Conservation (phyloP, 2,888 invertebrate genomes). For the Agrochola circellaris region DNA sequence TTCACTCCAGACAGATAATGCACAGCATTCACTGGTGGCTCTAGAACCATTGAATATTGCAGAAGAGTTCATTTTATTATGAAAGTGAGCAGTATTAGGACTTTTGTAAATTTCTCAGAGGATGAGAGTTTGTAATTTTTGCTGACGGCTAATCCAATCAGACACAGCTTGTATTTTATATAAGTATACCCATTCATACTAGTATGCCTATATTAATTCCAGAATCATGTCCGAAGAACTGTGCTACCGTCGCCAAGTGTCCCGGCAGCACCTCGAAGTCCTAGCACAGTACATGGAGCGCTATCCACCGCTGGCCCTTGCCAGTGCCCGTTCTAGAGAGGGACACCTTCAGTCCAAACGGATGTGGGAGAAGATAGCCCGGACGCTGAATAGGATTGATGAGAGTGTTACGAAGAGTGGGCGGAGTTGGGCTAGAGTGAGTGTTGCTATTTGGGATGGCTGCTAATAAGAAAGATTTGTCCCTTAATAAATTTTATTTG, state of each 20-base stretch:
- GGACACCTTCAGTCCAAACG: constrained; percentile 52
- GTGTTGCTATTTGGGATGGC: constrained; percentile 9
- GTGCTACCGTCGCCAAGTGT: constrained; percentile 53
- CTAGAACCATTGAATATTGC: background rate
- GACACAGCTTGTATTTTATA: background rate
- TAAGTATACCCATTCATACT: background rate
- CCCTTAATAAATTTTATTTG: no score
- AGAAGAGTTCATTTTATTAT: background rate
- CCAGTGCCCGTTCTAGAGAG: constrained; percentile 65
- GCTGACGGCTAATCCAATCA: background rate
- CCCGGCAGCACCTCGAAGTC: constrained; percentile 65
- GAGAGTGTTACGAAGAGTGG: constrained; percentile 62
- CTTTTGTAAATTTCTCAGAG: background rate
- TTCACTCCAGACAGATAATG: background rate
- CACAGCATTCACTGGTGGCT: background rate
- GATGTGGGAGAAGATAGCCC: constrained; percentile 69
- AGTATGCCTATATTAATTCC: constrained; percentile 2
- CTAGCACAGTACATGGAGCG: constrained; percentile 69
- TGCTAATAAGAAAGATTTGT: no score
- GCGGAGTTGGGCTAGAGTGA: constrained; percentile 62
- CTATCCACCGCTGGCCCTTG: constrained; percentile 65
- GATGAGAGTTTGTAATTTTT: background rate
- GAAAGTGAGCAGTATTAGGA: background rate
- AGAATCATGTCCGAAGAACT: constrained; percentile 53
- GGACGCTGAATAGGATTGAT: constrained; percentile 65